Conservation (phyloP, 2,888 invertebrate species). For the Stegana nigrithorax region DNA sequence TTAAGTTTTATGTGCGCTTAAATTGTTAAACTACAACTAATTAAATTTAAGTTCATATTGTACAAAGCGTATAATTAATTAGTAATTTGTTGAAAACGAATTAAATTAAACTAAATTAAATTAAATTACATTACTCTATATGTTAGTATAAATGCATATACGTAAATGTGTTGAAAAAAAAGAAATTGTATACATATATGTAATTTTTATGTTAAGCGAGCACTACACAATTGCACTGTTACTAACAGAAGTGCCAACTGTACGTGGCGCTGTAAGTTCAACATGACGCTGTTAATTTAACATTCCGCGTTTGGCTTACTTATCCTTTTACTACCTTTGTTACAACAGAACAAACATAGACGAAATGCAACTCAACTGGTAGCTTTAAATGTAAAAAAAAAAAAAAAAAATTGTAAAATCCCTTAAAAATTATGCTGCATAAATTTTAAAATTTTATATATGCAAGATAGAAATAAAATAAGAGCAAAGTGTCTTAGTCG, state of each 20-base stretch:
- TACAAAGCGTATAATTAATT: background rate
- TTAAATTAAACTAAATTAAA: background rate
- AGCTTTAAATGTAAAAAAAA: slow-evolving; percentile 56
- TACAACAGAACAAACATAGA: background rate
- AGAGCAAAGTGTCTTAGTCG: slow-evolving; percentile 62
- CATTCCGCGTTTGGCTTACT: background rate
- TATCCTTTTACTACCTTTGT: background rate
- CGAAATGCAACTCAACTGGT: slow-evolving; percentile 45
- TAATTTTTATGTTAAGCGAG: too few species aligned
- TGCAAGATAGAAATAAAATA: slow-evolving; percentile 33
- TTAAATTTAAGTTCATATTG: background rate
- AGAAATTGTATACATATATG: too few species aligned
- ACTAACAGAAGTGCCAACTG: background rate
- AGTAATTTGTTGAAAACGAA: background rate
- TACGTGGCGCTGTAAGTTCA: background rate
- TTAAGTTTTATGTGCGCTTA: too few species aligned
- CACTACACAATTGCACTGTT: background rate
- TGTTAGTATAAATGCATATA: too few species aligned
- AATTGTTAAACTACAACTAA: too few species aligned
- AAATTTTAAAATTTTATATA: slow-evolving; percentile 15
- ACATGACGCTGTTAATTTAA: background rate
- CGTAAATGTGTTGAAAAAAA: background rate
- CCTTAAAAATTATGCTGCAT: slow-evolving; percentile 24
- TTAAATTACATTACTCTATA: too few species aligned
- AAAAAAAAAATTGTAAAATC: slow-evolving; percentile 35